Evolutionary conservation across 2,888 invertebrate species (phyloP), one percentile per base, ranked within the genome.

Genomic region (Labia minor): DNA sequence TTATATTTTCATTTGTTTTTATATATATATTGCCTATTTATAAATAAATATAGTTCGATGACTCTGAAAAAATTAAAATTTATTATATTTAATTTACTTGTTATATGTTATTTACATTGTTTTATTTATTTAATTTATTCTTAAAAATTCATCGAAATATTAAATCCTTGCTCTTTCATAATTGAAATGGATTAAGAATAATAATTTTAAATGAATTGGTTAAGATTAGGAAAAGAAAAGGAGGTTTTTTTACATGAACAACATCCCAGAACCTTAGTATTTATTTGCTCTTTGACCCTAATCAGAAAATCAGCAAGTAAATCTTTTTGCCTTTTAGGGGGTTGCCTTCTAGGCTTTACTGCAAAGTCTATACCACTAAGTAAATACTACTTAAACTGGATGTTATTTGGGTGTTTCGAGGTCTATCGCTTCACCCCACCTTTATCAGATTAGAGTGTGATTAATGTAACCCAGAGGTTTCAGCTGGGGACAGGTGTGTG

Each of bases 141-240:
- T n/a, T n/a, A n/a, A n/a, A n/a, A n/a, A n/a, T n/a, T n/a, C n/a
- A n/a, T n/a, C n/a, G n/a, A n/a, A n/a, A n/a, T n/a, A n/a, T n/a
- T n/a, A n/a, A n/a, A n/a, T n/a, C n/a, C n/a, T n/a, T n/a, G n/a
- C n/a, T n/a, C n/a, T n/a, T n/a, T n/a, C n/a, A n/a, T 49, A 49
- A 49, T 49, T 49, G 49, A 49, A 49, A 49, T n/a, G n/a, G n/a
- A n/a, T n/a, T n/a, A n/a, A n/a, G n/a, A 49, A 49, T 49, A 49
- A 49, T 49, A 8, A 49, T 49, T 49, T 49, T 49, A 14, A 49
- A 49, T 49, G 49, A 14, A 49, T 14, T 49, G 49, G 49, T 49
- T 49, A 49, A 49, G 49, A 14, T n/a, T n/a, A n/a, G n/a, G n/a
- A n/a, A n/a, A n/a, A n/a, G n/a, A n/a, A n/a, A n/a, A n/a, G n/a